Evolutionary conservation across 2,888 invertebrate species (phyloP), one percentile per base, ranked within the genome.

Genomic region (Callyntrura guangdongensis): DNA sequence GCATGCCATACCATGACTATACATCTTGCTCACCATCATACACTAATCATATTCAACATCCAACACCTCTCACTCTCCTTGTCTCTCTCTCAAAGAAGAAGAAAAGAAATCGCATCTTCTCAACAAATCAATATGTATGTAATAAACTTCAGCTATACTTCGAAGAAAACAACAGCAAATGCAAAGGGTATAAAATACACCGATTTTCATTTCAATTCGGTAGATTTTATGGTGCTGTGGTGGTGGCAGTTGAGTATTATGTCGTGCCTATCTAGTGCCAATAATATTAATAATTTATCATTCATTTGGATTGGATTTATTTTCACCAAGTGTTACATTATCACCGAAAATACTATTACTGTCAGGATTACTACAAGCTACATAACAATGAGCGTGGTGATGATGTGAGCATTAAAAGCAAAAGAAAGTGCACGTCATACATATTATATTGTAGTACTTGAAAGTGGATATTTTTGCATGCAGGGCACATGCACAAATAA

Each of bases 231-330:
- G 67, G 14, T 27, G 2, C 25, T 64, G 25, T 64, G 49, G 22
- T 9, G 9, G 12, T 74, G 36, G 36, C 36, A 47, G 47, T 5
- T 49, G 47, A 49, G 47, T 74, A 22, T 74, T 74, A 17, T 74
- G 49, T 22, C n/a, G 49, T 84, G 83, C 83, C 84, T 83, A 83
- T 64, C 69, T 53, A 69, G 56, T 84, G 69, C 84, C 84, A 84
- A 84, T 84, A 84, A 84, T 69, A 36, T 47, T 83, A 36, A 69
- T 69, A 64, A 64, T 64, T 69, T 45, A 45, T 69, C 45, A 69
- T 74, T 79, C 59, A 79, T n/a, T n/a, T n/a, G n/a, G n/a, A n/a
- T n/a, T n/a, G n/a, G n/a, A n/a, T n/a, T n/a, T n/a, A n/a, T n/a
- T n/a, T n/a, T n/a, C n/a, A n/a, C n/a, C n/a, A n/a, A n/a, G n/a